Evolutionary conservation across 2,797 vertebrate genomes (phyloP), one percentile per base, ranked within the genome.

Genomic region (Danio choprae): DNA sequence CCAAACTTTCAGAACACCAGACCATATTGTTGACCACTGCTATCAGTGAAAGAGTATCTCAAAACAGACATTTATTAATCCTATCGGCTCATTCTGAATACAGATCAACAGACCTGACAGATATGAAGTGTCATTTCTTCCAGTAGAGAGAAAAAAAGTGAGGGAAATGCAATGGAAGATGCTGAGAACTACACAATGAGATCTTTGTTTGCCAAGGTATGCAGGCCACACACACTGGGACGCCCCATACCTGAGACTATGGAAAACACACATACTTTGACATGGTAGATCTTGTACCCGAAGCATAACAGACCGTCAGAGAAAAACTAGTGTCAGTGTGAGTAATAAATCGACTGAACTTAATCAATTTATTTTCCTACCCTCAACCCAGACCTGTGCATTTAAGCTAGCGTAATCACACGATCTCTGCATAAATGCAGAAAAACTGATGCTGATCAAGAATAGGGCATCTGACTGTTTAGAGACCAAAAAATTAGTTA

Each of bases 191-290:
- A 43, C 44, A 86, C 75, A 84, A 84, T 65, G 74, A 22, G 48
- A 50, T 71, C 74, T 68, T 77, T 86, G 77, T 81, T 77, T 80
- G 53, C 67, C 7, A 64, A 71, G 43, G 72, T 51, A 81, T 81
- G 79, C 38, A 68, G 79, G 63, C 71, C 79, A 78, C 59, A 65
- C 65, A 74, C 41, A 73, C 41, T 73, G 55, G 55, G 70, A 73
- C 55, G 41, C n/a, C 48, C 59, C 77, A 64, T 73, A 80, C 68
- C 77, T 80, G 68, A 50, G 69, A 73, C 20, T 53, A 46, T 44
- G 29, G 46, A 78, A 41, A 40, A 44, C 43, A 69, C 50, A 48
- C 4, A 58, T 0, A 55, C 15, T 44, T 65, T 46, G 41, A 77
- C 77, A 73, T 36, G 50, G 44, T 18, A 22, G 56, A 72, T 63